Percentiles rank a stretch among this genome's conserved stretches.
Conservation (phyloP, 2,797 vertebrate genomes). For the Sebastiscus albofasciatus region DNA sequence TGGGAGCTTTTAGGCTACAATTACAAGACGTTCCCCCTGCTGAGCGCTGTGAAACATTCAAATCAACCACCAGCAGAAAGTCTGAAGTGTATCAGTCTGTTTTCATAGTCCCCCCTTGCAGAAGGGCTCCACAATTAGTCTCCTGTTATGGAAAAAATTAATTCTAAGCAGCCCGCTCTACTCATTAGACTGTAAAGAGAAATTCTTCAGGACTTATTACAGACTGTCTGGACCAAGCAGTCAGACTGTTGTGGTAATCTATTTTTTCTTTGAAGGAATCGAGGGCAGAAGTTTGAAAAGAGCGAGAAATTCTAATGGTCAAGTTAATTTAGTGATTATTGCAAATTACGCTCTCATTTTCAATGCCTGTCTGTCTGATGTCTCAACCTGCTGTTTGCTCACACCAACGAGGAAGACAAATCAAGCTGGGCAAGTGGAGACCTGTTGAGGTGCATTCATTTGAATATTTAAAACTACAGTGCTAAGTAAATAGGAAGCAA, state of each 20-base stretch:
- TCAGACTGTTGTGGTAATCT: conserved; percentile 20
- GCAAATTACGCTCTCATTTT: background rate
- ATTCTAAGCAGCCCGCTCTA: conserved; percentile 43
- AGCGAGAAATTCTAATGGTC: conserved; percentile 20
- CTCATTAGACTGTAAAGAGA: conserved; percentile 47
- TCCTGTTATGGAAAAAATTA: conserved; percentile 45
- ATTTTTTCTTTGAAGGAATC: conserved; percentile 34
- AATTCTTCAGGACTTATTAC: conserved; percentile 41
- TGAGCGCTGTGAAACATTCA: conserved; percentile 62
- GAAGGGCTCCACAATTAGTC: conserved; percentile 57
- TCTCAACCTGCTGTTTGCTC: conserved; percentile 8
- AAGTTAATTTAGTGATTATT: conserved; percentile 13
- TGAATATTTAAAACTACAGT: background rate
- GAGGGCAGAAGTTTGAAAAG: conserved; percentile 34
- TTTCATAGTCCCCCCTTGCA: conserved; percentile 62
- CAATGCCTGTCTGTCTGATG: background rate
- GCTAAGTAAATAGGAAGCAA: background rate
- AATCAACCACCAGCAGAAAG: conserved; percentile 64
- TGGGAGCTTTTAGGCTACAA: conserved; percentile 63
- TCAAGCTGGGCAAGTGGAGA: conserved; percentile 34
- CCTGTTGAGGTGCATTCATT: conserved; percentile 46
- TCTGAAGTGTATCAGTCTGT: conserved; percentile 39
- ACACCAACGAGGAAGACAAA: conserved; percentile 2
- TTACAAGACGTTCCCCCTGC: conserved; percentile 49
- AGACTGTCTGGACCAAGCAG: conserved; percentile 29